Evolutionary conservation across 92 coral and sea anemone species (phyloP), one percentile per base, ranked within the genome.

Genomic region (Epizoanthus illoricatus): DNA sequence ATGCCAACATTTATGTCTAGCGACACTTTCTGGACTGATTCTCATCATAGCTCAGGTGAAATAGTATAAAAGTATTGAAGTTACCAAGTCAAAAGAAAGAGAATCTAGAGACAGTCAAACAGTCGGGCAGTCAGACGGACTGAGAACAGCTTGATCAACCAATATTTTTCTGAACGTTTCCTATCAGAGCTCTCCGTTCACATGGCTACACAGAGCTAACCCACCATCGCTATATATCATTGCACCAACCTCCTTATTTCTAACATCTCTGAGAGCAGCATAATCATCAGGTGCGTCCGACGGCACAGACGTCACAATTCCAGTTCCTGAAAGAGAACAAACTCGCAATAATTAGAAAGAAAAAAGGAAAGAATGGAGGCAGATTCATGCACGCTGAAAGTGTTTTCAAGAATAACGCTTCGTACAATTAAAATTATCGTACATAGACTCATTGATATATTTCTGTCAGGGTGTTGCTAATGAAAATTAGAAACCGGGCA

Each of bases 211-310:
- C 4, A 16, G 24, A 21, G 15, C 59, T 12, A 49, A 76, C 28
- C 70, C 40, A 5, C 23, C 7, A 20, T 12, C 13, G 3, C 13
- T 5, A 61, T 4, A 2, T 49, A 20, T 42, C 20, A 47, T 24
- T 17, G n/a, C 0, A 75, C 76, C 42, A 72, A 95, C 99, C 97
- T 86, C 89, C 80, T 97, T 97, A 70, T 89, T 93, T 79, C 92
- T 90, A 36, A 97, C 86, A 83, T 97, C 99, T 69, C 99, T 88
- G 15, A 97, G 87, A 24, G 99, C 99, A 18, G 99, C 99, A 75
- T 90, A 97, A 86, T 97, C 99, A 69, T 97, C 99, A 13, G 99
- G 99, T 2, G 99, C 92, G 75, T 97, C 99, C 20, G 99, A 97
- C 20, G 99, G 99, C 24, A 97, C 99, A n/a, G 99, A 97, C 80